Base-by-base conservation (phyloP, 1,140 invertebrate species). In the Adoxophyes honmai region DNA sequence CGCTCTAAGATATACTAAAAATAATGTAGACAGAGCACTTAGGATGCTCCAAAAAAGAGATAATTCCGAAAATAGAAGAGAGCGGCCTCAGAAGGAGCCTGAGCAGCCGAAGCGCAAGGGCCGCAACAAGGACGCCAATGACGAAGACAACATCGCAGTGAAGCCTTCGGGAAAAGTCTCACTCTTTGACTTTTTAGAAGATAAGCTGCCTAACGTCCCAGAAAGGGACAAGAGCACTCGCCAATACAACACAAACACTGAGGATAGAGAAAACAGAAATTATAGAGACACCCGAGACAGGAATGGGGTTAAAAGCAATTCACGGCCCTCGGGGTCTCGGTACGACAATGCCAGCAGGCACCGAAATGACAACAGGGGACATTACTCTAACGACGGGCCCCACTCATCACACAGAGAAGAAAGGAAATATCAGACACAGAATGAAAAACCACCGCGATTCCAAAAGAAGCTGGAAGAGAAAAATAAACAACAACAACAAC, bases 91-190 rank as follows among this genome's bases (percentile, higher is more conserved):
- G 34, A 89, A 84, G 70, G 83, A 86, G 59, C 59, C 75, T 8
- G 86, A 87, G 6, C 72, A 60, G 57, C 76, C 79, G 39, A 86
- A 84, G 52, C 77, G 91, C 55, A 92, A 91, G 70, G 90, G 84
- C 18, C 83, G 92, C 16, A 82, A 84, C 51, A 87, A 81, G 59
- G 89, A 90, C 5, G 62, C 61, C 48, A 91, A 90, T 60, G 94
- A 92, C 70, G 91, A 93, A 68, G 90, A 91, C 55, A 91, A 90
- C 55, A 90, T 91, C 42, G 90, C 90, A 2, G 84, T 91, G 14
- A 96, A 96, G 83, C 95, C 96, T 1, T 95, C 94, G 55, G 95
- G 94, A 13, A 96, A 94, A 79, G 93, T 96, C 0, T 96, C 95
- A 0, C 83, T 97, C 1, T 97, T 97, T 88, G 95, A 96, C 81